phyloP scores from a whole-genome alignment of 2,888 invertebrate species.

The Atethmia centrago region DNA sequence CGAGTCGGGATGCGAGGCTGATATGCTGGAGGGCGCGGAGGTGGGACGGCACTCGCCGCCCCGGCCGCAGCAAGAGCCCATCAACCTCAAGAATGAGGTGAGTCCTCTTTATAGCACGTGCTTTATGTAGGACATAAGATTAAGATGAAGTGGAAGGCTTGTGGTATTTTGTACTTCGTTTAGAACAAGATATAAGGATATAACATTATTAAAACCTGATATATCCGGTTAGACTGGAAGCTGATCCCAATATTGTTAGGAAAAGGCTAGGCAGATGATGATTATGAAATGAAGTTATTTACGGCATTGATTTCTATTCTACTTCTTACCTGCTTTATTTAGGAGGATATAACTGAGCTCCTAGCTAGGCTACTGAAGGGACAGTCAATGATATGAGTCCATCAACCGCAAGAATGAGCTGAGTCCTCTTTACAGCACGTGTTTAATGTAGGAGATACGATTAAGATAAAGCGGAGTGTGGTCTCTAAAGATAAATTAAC shows the following conservation, averaged over 20 bases:
- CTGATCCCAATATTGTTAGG: too few relatives aligned
- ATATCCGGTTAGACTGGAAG: too few relatives aligned
- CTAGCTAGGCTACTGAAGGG: neutral
- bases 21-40: conserved; percentile 94
- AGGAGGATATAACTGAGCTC: neutral
- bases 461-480: neutral
- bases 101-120: conserved; percentile 63
- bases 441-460: conserved; percentile 14
- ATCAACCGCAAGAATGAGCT: conserved; percentile 90
- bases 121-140: conserved; percentile 26
- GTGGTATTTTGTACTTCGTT: neutral
- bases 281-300: too few relatives aligned
- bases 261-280: too few relatives aligned
- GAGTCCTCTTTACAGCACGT: conserved; percentile 58
- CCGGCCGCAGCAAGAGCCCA: conserved; percentile 90
- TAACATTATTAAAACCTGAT: too few relatives aligned
- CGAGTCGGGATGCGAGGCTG: conserved; percentile 96
- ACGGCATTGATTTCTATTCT: too few relatives aligned
- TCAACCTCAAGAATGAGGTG: conserved; percentile 90
- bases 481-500: too few relatives aligned
- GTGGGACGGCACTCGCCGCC: conserved; percentile 91
- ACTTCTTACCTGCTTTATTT: neutral
- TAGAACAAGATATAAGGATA: neutral
- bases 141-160: neutral
- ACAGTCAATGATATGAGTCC: conserved; percentile 75